These are phyloP conservation scores for Vannuccia rotundouncinata DNA, from an alignment of 2,888 invertebrate species.

Conservation along the genomic window DNA sequence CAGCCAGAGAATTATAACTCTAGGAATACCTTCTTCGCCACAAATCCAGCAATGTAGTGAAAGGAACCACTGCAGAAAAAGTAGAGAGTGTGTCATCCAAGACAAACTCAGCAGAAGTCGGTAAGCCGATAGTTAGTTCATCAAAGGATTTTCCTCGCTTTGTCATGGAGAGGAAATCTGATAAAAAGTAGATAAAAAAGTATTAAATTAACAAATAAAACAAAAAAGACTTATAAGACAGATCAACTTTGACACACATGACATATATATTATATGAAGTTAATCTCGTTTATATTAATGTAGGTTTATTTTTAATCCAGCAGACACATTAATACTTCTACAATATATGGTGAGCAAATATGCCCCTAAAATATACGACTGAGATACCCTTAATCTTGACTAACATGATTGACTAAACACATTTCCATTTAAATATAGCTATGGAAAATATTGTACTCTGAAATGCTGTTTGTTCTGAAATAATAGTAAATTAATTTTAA, in stretches of 20 bases:
- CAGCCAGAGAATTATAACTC: background rate
- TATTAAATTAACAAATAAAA: background rate
- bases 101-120: background rate
- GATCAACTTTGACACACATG: background rate
- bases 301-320: background rate
- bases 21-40: background rate
- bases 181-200: background rate
- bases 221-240: background rate
- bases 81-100: background rate
- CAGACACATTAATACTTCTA: too few species aligned
- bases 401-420: conserved; percentile 4
- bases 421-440: background rate
- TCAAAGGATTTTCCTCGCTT: too few species aligned
- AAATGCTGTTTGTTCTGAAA: background rate
- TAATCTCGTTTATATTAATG: background rate
- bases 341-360: too few species aligned
- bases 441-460: background rate
- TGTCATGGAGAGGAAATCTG: background rate
- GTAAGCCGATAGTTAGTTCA: background rate
- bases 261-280: background rate
- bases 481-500: conserved; percentile 31
- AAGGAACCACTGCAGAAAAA: background rate
- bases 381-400: background rate
- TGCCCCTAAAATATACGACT: background rate
- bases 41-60: background rate